Conservation (phyloP, 2,113 vertebrate genomes). For the Trichechus manatus region DNA sequence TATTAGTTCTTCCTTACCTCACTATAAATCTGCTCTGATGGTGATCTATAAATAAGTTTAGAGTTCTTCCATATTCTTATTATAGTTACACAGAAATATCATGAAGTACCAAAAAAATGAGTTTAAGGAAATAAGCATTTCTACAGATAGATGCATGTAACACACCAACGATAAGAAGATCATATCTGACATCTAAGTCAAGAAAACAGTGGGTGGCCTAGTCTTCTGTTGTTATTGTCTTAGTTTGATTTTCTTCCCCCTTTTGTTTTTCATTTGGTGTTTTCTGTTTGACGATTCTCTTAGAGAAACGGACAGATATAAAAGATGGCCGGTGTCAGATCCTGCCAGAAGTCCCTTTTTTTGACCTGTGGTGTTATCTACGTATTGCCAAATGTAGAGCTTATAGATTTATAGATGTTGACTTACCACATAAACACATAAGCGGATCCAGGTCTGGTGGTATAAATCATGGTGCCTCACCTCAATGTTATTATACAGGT, state of each 20-base stretch:
- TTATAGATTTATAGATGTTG: background rate
- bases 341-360: background rate
- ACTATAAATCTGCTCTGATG: conserved; percentile 10
- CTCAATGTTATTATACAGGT: background rate
- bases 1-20: background rate
- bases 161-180: background rate
- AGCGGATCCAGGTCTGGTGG: no score
- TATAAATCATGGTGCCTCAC: background rate
- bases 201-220: background rate
- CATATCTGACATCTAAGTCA: background rate
- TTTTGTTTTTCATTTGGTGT: background rate
- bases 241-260: background rate
- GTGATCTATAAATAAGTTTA: conserved; percentile 5
- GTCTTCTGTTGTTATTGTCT: background rate
- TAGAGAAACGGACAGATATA: background rate
- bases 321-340: background rate
- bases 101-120: conserved; percentile 22
- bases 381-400: background rate
- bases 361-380: background rate
- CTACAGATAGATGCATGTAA: background rate
- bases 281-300: background rate
- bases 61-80: conserved; percentile 14
- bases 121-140: conserved; percentile 18
- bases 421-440: background rate
- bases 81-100: conserved; percentile 14